Evolutionary conservation across 2,888 invertebrate genomes (phyloP).

Genomic region (Lasiommata megera): DNA sequence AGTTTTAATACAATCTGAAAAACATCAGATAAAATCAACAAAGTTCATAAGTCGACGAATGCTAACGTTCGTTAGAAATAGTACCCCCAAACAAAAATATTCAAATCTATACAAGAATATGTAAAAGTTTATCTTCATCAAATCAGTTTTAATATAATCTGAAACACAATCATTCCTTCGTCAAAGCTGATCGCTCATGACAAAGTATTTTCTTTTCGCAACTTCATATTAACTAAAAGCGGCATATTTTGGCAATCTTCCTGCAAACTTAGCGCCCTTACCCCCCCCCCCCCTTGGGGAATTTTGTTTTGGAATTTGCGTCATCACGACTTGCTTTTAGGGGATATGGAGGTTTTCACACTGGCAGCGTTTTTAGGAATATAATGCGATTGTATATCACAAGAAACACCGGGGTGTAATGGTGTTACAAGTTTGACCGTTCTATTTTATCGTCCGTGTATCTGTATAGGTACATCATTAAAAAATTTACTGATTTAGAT

Average conservation of each 20-base stretch:
- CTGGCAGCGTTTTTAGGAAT: conserved; percentile 8
- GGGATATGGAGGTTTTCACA: conserved; percentile 20
- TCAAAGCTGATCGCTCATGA: conserved; percentile 19
- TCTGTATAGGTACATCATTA: too few species aligned
- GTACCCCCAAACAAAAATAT: background rate
- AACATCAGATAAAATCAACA: too few species aligned
- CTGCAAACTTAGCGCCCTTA: conserved; percentile 42
- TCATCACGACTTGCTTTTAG: conserved; percentile 33
- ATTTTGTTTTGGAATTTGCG: conserved; percentile 48
- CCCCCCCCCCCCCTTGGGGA: too few species aligned
- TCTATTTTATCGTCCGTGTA: too few species aligned
- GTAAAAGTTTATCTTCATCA: background rate
- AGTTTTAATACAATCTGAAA: too few species aligned
- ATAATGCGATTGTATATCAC: background rate
- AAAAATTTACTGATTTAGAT: too few species aligned
- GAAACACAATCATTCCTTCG: conserved; percentile 7
- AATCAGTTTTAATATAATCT: background rate
- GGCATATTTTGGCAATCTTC: conserved; percentile 40
- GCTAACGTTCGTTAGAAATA: too few species aligned
- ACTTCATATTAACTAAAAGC: conserved; percentile 12
- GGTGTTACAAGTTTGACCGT: too few species aligned
- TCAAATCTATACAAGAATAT: background rate
- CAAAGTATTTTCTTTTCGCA: conserved; percentile 23
- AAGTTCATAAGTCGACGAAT: too few species aligned
- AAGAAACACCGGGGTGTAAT: too few species aligned